Percentiles rank a stretch among this genome's conserved stretches.
phyloP scores from a whole-genome alignment of 2,888 invertebrate genomes.

The Heteropelma amictum region DNA sequence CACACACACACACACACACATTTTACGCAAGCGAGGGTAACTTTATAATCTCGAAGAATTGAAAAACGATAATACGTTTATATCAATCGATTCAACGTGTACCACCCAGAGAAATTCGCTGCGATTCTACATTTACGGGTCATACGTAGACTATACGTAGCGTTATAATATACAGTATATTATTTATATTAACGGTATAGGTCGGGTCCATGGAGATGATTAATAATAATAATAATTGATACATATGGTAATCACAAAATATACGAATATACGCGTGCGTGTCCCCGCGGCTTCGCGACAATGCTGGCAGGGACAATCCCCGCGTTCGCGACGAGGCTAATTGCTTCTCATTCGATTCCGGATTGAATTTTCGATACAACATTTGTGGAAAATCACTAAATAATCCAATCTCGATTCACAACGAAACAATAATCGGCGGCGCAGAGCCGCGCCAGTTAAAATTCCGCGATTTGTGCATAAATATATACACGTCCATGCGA shows the following conservation, averaged over 20 bases:
- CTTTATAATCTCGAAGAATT: too few species aligned
- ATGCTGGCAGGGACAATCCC: slow-evolving; percentile 36
- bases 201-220: background rate
- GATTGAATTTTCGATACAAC: slow-evolving; percentile 51
- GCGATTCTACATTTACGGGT: too few species aligned
- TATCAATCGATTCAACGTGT: too few species aligned
- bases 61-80: too few species aligned
- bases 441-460: slow-evolving; percentile 11
- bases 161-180: too few species aligned
- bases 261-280: slow-evolving; percentile 12
- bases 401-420: slow-evolving; percentile 43
- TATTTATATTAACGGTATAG: too few species aligned
- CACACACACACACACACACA: too few species aligned
- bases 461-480: too few species aligned
- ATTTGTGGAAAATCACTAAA: slow-evolving; percentile 44
- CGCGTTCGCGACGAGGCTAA: slow-evolving; percentile 31
- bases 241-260: slow-evolving; percentile 41
- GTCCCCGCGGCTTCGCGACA: too few species aligned
- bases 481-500: background rate
- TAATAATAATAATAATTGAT: slow-evolving; percentile 12
- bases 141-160: too few species aligned
- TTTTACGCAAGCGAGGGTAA: too few species aligned
- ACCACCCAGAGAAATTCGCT: too few species aligned
- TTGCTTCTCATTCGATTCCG: slow-evolving; percentile 30
- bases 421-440: slow-evolving; percentile 39